These are phyloP conservation scores for Melinaea menophilus DNA, from an alignment of 2,888 invertebrate genomes.

Conservation along the genomic window DNA sequence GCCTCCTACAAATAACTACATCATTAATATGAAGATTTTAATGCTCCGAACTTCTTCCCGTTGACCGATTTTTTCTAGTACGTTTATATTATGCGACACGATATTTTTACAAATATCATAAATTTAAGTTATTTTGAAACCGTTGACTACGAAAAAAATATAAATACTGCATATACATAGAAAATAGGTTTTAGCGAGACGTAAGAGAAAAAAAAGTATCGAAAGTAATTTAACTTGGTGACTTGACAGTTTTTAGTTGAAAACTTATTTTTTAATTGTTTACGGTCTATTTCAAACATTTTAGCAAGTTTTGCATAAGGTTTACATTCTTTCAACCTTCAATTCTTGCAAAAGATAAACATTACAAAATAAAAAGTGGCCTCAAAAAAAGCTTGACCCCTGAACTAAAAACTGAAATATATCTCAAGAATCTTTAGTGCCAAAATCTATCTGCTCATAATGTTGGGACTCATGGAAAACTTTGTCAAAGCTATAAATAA, in stretches of 20 bases:
- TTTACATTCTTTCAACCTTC: not conserved
- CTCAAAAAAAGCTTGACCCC: too few relatives aligned
- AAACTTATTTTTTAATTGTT: slow-evolving; percentile 24
- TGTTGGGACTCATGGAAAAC: slow-evolving; percentile 14
- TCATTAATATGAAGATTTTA: slow-evolving; percentile 1
- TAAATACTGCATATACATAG: slow-evolving; percentile 2
- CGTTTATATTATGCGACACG: not conserved
- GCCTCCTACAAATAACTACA: too few relatives aligned
- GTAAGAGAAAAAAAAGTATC: slow-evolving; percentile 14
- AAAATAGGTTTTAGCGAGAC: slow-evolving; percentile 13
- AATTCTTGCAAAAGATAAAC: not conserved
- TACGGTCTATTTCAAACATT: slow-evolving; percentile 19
- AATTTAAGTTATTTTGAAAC: too few relatives aligned
- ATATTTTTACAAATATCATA: too few relatives aligned
- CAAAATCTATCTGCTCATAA: slow-evolving; percentile 17
- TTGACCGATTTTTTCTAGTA: not conserved
- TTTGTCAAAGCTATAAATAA: slow-evolving; percentile 10
- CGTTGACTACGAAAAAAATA: too few relatives aligned
- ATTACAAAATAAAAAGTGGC: too few relatives aligned
- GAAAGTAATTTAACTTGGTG: slow-evolving; percentile 21
- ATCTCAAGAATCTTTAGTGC: slow-evolving; percentile 7
- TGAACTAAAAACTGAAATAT: too few relatives aligned
- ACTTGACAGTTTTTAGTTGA: slow-evolving; percentile 19
- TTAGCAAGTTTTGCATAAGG: slow-evolving; percentile 20
- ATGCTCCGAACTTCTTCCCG: not conserved